phyloP scores from a whole-genome alignment of 2,797 vertebrate genomes.

The Novumbra hubbsi region DNA sequence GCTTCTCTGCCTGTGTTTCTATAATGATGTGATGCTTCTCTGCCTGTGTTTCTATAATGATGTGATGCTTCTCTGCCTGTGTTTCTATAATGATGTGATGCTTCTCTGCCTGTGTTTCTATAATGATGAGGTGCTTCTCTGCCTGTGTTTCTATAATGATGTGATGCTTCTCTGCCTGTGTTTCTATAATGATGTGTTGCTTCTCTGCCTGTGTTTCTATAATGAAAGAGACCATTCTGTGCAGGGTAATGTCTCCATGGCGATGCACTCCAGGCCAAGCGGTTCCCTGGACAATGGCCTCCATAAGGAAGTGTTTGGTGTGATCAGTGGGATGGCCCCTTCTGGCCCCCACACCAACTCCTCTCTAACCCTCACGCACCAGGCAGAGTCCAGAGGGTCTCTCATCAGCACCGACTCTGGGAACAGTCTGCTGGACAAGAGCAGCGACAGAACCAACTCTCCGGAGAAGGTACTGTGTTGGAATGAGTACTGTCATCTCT shows the following conservation, averaged over 20 bases:
- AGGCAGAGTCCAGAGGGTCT: slow-evolving; percentile 91
- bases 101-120: too few relatives aligned
- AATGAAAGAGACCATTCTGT: slow-evolving; percentile 82
- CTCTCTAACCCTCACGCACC: slow-evolving; percentile 78
- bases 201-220: slow-evolving; percentile 57
- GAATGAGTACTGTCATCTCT: too few relatives aligned
- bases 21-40: too few relatives aligned
- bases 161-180: slow-evolving; percentile 5
- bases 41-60: too few relatives aligned
- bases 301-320: slow-evolving; percentile 93
- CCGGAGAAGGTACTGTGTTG: slow-evolving; percentile 86
- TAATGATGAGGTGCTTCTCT: background rate
- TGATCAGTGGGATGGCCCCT: slow-evolving; percentile 62
- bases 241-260: slow-evolving; percentile 70
- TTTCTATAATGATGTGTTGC: background rate
- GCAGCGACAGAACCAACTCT: slow-evolving; percentile 85
- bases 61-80: too few relatives aligned
- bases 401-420: slow-evolving; percentile 94
- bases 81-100: too few relatives aligned
- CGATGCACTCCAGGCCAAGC: slow-evolving; percentile 85
- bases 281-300: slow-evolving; percentile 84
- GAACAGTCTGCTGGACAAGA: slow-evolving; percentile 90
- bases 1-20: too few relatives aligned
- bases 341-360: slow-evolving; percentile 93
- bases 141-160: background rate